Base-by-base conservation (phyloP, 2,888 invertebrate species). In the Desoria tigrina region DNA sequence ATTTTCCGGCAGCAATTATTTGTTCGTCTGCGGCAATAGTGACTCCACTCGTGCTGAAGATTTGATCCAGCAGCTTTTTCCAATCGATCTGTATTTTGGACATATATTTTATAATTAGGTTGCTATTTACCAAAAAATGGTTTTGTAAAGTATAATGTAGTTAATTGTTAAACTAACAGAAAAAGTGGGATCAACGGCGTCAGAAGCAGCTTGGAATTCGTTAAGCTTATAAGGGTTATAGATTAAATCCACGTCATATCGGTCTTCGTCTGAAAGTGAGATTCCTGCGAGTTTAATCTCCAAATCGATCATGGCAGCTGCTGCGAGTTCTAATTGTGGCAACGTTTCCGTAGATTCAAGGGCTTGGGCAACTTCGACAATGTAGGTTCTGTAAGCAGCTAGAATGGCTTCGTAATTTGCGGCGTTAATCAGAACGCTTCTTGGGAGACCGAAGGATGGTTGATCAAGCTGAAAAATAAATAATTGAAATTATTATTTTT, bases 271-370 rank as follows among this genome's bases (percentile, higher is more conserved):
- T 14, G 71, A 53, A 16, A 68, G 54, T 0, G 74, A 66, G 23
- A 71, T 65, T 18, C 62, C 60, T 0, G 75, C 75, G 42, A 75
- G 56, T 51, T 42, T 27, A 16, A 61, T 64, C 57, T 75, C 75
- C 57, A 75, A 69, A 1, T 56, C 51, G 21, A 75, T 68, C 2
- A 75, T 60, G 9, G 65, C 65, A 9, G 67, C 39, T 1, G 71
- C 73, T 21, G 59, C 61, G 1, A 60, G 32, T 6, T 26, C 16
- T 9, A 75, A 42, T 1, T 54, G 28, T 2, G 50, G 61, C 6
- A 65, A 61, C 23, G 42, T 53, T 3, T 61, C 56, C 1, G 28
- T 42, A 1, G 63, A 27, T 11, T 60, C 64, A 2, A 61, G 57
- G 50, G 37, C 66, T 18, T 49, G 45, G 21, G 72, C 73, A 11